Percentiles rank a stretch among this genome's conserved stretches.
Conservation (phyloP, 2,888 invertebrate species). For the Plagodis pulveraria region DNA sequence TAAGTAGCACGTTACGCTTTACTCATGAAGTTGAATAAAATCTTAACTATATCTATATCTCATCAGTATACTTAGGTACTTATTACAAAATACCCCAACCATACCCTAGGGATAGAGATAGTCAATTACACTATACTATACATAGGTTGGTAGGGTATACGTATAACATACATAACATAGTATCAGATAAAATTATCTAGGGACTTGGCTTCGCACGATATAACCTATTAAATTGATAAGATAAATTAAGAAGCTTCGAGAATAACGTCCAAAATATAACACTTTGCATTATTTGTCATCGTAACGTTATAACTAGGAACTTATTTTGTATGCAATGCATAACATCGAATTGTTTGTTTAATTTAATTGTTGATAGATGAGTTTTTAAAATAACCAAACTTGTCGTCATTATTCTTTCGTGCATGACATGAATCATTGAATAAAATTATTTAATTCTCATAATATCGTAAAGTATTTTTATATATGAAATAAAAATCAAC, state of each 20-base stretch:
- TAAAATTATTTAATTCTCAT: too few relatives aligned
- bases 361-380: conserved; percentile 16
- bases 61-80: too few relatives aligned
- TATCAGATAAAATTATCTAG: conserved; percentile 7
- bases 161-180: neutral
- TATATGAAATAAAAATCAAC: neutral
- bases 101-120: neutral
- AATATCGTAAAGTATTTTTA: too few relatives aligned
- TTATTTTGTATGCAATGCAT: conserved; percentile 4
- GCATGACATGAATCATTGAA: conserved; percentile 13
- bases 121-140: neutral
- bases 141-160: neutral
- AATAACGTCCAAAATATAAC: neutral
- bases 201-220: conserved; percentile 1
- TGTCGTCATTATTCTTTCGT: conserved; percentile 11
- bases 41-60: too few relatives aligned
- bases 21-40: too few relatives aligned
- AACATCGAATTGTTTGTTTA: conserved; percentile 17
- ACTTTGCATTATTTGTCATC: too few relatives aligned
- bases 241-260: conserved; percentile 4
- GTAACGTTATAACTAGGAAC: too few relatives aligned
- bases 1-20: too few relatives aligned
- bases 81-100: neutral
- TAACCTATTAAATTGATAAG: conserved; percentile 6
- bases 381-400: conserved; percentile 11